Conservation (phyloP, 2,888 invertebrate species). For the Epinotia ramella region DNA sequence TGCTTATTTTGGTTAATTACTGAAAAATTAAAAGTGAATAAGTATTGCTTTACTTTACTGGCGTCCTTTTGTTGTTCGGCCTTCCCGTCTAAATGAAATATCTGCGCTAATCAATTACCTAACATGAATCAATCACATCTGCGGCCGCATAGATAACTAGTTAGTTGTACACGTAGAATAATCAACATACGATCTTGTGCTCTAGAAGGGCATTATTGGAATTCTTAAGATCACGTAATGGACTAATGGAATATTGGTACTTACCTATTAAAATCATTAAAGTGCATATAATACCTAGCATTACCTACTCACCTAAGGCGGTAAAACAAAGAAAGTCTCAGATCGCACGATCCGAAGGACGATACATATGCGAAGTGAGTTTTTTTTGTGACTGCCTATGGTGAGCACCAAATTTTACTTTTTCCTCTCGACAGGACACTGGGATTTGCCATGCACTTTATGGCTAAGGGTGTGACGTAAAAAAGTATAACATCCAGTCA, state of each 20-base stretch:
- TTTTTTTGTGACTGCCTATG: no score
- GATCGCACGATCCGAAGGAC: no score
- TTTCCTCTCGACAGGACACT: no score
- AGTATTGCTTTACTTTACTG: neutral
- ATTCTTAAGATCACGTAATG: constrained; percentile 19
- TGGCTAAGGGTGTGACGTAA: neutral
- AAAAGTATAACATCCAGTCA: constrained; percentile 25
- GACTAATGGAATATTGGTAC: constrained; percentile 1
- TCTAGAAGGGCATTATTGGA: constrained; percentile 11
- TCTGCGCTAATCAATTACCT: constrained; percentile 35
- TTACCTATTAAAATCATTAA: neutral
- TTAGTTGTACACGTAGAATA: neutral
- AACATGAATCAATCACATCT: constrained; percentile 40
- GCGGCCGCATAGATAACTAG: constrained; percentile 22
- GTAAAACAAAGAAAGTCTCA: no score
- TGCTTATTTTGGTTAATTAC: neutral
- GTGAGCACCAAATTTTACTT: no score
- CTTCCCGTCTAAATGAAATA: constrained; percentile 33
- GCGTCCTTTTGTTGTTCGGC: constrained; percentile 29
- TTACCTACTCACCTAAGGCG: no score
- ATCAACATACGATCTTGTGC: neutral
- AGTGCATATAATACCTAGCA: neutral
- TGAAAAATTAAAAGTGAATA: neutral
- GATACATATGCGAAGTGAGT: no score
- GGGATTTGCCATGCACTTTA: no score